phyloP scores from a whole-genome alignment of 1,140 invertebrate genomes.

The Centruroides vittatus region DNA sequence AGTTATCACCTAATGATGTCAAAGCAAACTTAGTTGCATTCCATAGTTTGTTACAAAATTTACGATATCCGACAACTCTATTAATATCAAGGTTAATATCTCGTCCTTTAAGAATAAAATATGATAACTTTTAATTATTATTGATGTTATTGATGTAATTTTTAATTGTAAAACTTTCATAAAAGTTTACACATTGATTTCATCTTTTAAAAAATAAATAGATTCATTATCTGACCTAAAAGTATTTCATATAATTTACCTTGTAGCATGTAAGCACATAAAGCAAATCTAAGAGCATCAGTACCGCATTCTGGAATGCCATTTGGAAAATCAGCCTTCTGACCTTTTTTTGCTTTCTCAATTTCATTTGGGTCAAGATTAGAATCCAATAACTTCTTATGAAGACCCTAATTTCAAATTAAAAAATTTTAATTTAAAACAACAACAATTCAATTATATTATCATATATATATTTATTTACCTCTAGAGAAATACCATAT shows the following conservation, averaged over 20 bases:
- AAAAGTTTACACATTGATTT: too few relatives aligned
- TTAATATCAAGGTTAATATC: slow-evolving; percentile 96
- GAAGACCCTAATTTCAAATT: slow-evolving; percentile 22
- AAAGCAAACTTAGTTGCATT: slow-evolving; percentile 92
- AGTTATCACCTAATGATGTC: slow-evolving; percentile 34
- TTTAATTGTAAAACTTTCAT: too few relatives aligned
- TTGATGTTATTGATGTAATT: too few relatives aligned
- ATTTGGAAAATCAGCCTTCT: slow-evolving; percentile 73
- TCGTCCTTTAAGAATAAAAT: slow-evolving; percentile 24
- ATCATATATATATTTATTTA: not conserved
- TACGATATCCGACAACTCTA: slow-evolving; percentile 90
- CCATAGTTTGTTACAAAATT: slow-evolving; percentile 99
- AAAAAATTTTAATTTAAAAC: not conserved
- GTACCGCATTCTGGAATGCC: slow-evolving; percentile 99
- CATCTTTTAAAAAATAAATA: too few relatives aligned
- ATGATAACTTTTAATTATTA: too few relatives aligned
- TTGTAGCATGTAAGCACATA: slow-evolving; percentile 57
- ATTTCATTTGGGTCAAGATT: slow-evolving; percentile 22
- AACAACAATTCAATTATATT: not conserved
- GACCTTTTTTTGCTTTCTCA: slow-evolving; percentile 19
- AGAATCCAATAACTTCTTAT: slow-evolving; percentile 45
- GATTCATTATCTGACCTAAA: too few relatives aligned
- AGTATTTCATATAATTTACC: slow-evolving; percentile 34
- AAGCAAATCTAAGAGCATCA: slow-evolving; percentile 89
- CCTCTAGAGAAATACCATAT: slow-evolving; percentile 67